phyloP scores from a whole-genome alignment of 2,113 vertebrate species.

The Damaliscus lunatus region DNA sequence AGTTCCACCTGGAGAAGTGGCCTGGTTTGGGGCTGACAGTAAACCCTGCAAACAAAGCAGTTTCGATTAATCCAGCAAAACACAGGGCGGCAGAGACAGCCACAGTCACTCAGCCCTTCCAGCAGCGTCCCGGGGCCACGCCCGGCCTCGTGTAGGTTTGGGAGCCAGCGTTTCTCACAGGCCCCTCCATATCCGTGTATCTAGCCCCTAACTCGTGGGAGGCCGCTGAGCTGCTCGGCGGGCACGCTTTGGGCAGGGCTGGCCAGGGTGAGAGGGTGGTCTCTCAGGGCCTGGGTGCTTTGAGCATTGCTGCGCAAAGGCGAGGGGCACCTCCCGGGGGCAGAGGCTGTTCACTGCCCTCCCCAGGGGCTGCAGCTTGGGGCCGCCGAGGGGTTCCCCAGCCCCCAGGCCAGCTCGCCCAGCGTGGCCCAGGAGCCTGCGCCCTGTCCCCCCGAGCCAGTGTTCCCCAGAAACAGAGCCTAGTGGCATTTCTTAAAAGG shows the following conservation, averaged over 20 bases:
- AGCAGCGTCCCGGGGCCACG: rapidly evolving
- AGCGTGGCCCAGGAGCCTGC: neutral
- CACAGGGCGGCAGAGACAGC: slow-evolving; percentile 40
- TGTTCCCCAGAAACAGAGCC: neutral
- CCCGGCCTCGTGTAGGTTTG: rapidly evolving
- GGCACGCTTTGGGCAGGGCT: rapidly evolving
- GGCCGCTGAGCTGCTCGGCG: neutral
- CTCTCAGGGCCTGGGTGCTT: neutral
- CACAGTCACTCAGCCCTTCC: neutral
- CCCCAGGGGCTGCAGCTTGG: neutral
- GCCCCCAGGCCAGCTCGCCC: neutral
- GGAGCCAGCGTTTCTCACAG: neutral
- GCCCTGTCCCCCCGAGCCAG: neutral
- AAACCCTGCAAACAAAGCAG: slow-evolving; percentile 95
- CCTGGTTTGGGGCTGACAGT: slow-evolving; percentile 94
- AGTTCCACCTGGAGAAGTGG: slow-evolving; percentile 96
- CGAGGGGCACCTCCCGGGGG: neutral
- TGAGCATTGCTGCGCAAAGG: neutral
- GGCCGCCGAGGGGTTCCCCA: neutral
- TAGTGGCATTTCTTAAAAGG: neutral
- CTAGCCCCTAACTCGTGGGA: neutral
- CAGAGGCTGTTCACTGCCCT: neutral
- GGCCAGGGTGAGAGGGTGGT: neutral
- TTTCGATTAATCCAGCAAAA: slow-evolving; percentile 82
- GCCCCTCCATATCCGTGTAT: rapidly evolving